These are phyloP conservation scores for Euzophera pinguis DNA, from an alignment of 2,888 invertebrate genomes.

Conservation along the genomic window DNA sequence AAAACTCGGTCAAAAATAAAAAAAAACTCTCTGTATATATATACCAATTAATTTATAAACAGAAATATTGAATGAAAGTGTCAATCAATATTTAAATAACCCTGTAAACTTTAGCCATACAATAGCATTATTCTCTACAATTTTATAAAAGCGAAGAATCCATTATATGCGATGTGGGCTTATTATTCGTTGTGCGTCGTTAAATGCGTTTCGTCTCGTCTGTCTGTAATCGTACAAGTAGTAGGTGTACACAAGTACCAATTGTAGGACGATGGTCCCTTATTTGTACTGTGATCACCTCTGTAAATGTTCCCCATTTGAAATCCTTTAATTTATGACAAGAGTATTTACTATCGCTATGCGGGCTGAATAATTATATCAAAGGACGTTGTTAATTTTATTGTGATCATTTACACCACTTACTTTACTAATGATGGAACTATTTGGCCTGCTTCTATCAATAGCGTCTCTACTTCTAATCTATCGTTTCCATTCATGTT, in stretches of 20 bases:
- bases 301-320: not conserved
- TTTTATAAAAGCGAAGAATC: constrained; percentile 41
- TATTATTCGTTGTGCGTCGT: constrained; percentile 49
- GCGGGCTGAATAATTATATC: not conserved
- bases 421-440: too few relatives aligned
- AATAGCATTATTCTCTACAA: constrained; percentile 34
- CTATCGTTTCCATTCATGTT: too few relatives aligned
- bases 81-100: not conserved
- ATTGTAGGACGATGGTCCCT: constrained; percentile 5
- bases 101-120: constrained; percentile 17
- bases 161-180: constrained; percentile 42
- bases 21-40: too few relatives aligned
- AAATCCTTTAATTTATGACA: not conserved
- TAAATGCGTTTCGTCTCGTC: constrained; percentile 38
- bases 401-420: too few relatives aligned
- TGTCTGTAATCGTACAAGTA: constrained; percentile 35
- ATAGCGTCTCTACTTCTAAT: too few relatives aligned
- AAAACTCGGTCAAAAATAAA: too few relatives aligned
- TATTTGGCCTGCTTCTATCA: too few relatives aligned
- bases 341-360: not conserved
- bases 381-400: too few relatives aligned
- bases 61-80: too few relatives aligned
- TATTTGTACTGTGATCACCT: not conserved
- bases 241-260: not conserved
- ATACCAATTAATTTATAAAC: too few relatives aligned